A percentile compares a stretch with the other conserved stretches of the same genome.
Evolutionary conservation across 2,888 invertebrate species (phyloP).

Genomic region (Drepana falcataria): DNA sequence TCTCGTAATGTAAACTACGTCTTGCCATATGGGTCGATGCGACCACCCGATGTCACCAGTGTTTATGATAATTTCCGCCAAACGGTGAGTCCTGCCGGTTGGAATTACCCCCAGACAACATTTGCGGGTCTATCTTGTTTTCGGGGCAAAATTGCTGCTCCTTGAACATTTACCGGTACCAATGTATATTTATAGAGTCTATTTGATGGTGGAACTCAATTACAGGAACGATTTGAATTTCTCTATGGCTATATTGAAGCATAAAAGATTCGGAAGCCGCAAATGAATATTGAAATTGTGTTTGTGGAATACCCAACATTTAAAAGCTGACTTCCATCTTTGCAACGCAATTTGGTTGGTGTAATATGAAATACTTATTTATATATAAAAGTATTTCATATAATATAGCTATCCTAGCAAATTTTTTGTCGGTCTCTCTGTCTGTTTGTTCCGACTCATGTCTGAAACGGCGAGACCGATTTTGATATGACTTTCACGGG

Average conservation of each 20-base stretch:
- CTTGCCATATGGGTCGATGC: slow-evolving; percentile 19
- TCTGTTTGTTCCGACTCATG: no score
- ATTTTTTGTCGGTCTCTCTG: no score
- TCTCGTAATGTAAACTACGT: slow-evolving; percentile 3
- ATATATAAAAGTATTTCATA: no score
- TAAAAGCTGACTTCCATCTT: no score
- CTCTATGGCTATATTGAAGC: not conserved
- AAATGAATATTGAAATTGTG: not conserved
- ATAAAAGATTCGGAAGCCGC: not conserved
- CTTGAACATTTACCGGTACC: slow-evolving; percentile 1
- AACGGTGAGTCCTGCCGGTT: slow-evolving; percentile 35
- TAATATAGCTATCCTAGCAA: no score
- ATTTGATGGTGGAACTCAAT: slow-evolving; percentile 1
- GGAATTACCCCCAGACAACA: slow-evolving; percentile 34
- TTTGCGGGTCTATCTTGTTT: slow-evolving; percentile 34
- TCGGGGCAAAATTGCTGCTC: slow-evolving; percentile 16
- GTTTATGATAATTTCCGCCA: slow-evolving; percentile 41
- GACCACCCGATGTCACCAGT: slow-evolving; percentile 34
- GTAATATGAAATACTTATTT: no score
- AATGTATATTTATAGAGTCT: not conserved
- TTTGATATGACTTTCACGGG: no score
- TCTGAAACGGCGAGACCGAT: no score
- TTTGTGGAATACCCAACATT: not conserved
- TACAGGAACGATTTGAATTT: not conserved
- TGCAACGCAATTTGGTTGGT: no score